Conservation (phyloP, 2,113 vertebrate species). For the Cochlearius cochlearius region DNA sequence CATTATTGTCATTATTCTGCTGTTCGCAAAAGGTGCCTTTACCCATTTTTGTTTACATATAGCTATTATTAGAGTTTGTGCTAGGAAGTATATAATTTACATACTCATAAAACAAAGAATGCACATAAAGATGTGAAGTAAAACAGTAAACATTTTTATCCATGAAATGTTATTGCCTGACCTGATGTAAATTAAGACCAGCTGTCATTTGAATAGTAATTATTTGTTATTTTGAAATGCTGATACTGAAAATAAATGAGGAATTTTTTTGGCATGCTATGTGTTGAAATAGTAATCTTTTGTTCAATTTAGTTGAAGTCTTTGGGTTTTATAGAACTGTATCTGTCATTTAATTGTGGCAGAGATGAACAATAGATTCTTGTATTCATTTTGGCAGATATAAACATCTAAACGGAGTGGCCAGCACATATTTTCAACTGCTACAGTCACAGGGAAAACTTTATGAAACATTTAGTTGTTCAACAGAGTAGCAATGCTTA, state of each 20-base stretch:
- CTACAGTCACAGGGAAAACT: constrained; percentile 46
- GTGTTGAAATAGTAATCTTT: neutral
- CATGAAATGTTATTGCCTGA: neutral
- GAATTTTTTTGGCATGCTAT: neutral
- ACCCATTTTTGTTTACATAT: constrained; percentile 20
- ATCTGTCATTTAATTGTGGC: neutral
- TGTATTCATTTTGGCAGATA: constrained; percentile 24
- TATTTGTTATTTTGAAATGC: constrained; percentile 35
- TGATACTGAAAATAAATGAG: constrained; percentile 41
- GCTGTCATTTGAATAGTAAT: neutral
- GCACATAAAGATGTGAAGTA: neutral
- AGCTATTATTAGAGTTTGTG: neutral
- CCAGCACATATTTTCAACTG: constrained; percentile 23
- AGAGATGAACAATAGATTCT: constrained; percentile 3
- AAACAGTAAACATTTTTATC: constrained; percentile 25
- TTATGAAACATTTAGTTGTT: constrained; percentile 69
- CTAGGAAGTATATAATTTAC: constrained; percentile 46
- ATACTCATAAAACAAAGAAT: constrained; percentile 53
- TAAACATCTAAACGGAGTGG: constrained; percentile 1
- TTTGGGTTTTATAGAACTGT: neutral
- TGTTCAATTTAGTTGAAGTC: neutral
- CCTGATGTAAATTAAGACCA: constrained; percentile 1
- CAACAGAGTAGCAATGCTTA: constrained; percentile 43
- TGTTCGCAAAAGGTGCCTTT: constrained; percentile 9
- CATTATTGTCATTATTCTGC: neutral